phyloP scores from a whole-genome alignment of 1,140 invertebrate genomes.

The Aphis craccivora region DNA sequence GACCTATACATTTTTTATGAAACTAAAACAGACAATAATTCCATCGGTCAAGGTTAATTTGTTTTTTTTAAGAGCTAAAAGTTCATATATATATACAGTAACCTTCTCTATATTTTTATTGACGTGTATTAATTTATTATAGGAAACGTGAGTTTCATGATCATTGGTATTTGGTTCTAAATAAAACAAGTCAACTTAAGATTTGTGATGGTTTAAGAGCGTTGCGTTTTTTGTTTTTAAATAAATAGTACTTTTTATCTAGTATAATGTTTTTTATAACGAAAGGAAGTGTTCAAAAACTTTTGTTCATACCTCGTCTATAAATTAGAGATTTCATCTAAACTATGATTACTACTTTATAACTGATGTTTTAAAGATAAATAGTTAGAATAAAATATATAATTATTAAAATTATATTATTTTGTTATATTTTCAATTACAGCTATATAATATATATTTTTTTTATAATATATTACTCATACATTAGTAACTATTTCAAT shows the following conservation, averaged over 20 bases:
- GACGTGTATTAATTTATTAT: not conserved
- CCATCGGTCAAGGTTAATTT: conserved; percentile 22
- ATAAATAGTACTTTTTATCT: not conserved
- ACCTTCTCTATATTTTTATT: conserved; percentile 12
- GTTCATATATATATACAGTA: not conserved
- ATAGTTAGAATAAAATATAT: not conserved
- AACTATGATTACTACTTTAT: not conserved
- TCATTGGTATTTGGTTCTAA: not conserved
- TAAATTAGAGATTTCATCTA: not conserved
- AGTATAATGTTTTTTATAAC: not conserved
- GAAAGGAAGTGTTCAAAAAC: not conserved
- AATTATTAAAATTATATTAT: not conserved
- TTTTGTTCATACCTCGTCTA: not conserved
- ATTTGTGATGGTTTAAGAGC: not conserved
- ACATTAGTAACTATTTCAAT: not conserved
- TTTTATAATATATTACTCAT: no score
- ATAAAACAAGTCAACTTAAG: not conserved
- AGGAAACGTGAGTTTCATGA: not conserved
- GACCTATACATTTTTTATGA: not conserved
- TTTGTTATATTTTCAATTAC: not conserved
- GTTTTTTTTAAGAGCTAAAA: not conserved
- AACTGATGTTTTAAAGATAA: not conserved
- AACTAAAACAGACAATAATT: not conserved
- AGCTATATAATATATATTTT: no score
- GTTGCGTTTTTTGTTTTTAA: not conserved